Evolutionary conservation across 2,888 invertebrate genomes (phyloP), one percentile per base, ranked within the genome.

Genomic region (Coelinius sp.): DNA sequence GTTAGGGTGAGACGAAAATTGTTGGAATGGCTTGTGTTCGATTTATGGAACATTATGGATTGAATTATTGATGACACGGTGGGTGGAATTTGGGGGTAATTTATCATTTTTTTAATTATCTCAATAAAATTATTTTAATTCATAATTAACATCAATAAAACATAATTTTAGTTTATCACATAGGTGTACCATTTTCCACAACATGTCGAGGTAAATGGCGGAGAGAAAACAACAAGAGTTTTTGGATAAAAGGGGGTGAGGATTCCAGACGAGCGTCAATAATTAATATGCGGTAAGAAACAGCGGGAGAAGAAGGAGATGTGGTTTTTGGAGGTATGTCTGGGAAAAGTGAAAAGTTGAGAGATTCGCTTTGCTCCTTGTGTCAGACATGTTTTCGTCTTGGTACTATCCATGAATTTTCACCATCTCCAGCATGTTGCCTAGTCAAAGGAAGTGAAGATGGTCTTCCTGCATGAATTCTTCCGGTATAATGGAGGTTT

Each of bases 101-200:
- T 79, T 7, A 49, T 76, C 76, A 74, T 71, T 73, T 71, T 77
- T 78, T 76, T 77, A 71, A 75, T 59, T 35, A 41, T 59, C 38
- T 56, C 7, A 3, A 31, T 31, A 3, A 31, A 5, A 31, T 31
- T 31, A 31, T 5, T 31, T 31, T 31, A 31, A 7, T 31, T 3
- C 3, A 31, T 31, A 5, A 31, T 31, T 31, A 7, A 31, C n/a
- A n/a, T n/a, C n/a, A n/a, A n/a, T n/a, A n/a, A n/a, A n/a, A n/a
- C n/a, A n/a, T n/a, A n/a, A n/a, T n/a, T n/a, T n/a, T n/a, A n/a
- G n/a, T n/a, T 41, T 41, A 41, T 41, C n/a, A n/a, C 7, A 12
- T 1, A n/a, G 10, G n/a, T 2, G 6, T 4, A 12, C 73, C 12
- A 52, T 52, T 52, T 52, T 25, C 3, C 24, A n/a, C n/a, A 12